Base-by-base conservation (phyloP, 2,797 vertebrate species). In the Lagorchestes hirsutus region DNA sequence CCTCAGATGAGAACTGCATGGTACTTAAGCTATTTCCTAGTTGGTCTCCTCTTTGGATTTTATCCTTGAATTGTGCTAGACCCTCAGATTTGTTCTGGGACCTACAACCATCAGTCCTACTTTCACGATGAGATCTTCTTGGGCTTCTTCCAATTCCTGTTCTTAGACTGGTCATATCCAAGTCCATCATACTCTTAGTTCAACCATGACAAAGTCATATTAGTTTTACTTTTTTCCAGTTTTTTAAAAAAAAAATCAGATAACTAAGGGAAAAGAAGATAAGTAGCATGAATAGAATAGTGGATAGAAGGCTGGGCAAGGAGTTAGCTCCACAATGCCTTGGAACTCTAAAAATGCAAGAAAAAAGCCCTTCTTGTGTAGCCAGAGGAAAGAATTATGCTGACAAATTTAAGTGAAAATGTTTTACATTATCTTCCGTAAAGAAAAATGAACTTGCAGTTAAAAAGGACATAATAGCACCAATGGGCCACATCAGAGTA, bases 401-500 rank as follows among this genome's bases (percentile, higher is more conserved):
- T 46, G 74, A 95, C 98, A 99, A 99, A 99, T 97, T 98, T 99
- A 97, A 99, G 99, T 98, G 99, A 99, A 98, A 99, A 99, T 98
- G 98, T 99, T 96, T 99, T 82, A 98, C 97, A 97, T 55, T 98
- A 92, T 98, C 99, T 93, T 98, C 99, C 2, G 96, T 99, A 56
- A 99, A 98, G 94, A 98, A 98, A 97, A 98, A 98, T 91, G 99
- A 99, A 97, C 98, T 97, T 91, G 98, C 94, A 98, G 98, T 91
- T 97, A 92, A 91, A 98, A 98, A 90, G 96, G 98, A 0, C 99
- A 98, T 97, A 99, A 99, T 98, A 99, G 98, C 98, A 99, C 99
- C 96, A 99, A 99, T 0, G 99, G 99, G 99, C 98, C 99, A 90
- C 99, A 99, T 98, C 99, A 99, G 98, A 99, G 99, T 98, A 98